These are phyloP conservation scores for Sebastolobus alascanus DNA, from an alignment of 2,797 vertebrate genomes.

Conservation along the genomic window DNA sequence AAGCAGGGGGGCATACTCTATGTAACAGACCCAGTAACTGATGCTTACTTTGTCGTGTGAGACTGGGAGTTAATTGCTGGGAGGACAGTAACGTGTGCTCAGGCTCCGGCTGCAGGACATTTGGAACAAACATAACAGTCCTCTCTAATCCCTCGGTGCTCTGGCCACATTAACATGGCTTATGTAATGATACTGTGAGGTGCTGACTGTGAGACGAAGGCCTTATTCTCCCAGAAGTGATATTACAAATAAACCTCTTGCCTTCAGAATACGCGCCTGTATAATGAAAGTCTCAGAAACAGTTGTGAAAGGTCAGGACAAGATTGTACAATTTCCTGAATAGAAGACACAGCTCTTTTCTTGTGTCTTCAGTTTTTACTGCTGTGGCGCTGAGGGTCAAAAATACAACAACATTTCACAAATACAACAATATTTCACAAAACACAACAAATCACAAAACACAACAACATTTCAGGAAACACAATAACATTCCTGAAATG, in stretches of 20 bases:
- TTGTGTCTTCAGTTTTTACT: no score
- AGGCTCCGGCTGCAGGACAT: conserved; percentile 11
- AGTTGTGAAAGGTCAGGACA: background rate
- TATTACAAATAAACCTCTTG: background rate
- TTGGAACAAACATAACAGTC: conserved; percentile 1
- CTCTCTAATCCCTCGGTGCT: conserved; percentile 6
- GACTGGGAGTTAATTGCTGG: conserved; percentile 51
- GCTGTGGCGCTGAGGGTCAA: no score
- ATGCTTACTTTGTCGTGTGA: conserved; percentile 61
- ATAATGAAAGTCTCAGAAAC: background rate
- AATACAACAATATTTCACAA: no score
- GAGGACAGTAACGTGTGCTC: conserved; percentile 48
- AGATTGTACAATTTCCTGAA: no score
- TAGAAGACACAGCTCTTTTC: no score
- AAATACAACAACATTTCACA: no score
- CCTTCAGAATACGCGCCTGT: background rate
- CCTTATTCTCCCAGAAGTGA: background rate
- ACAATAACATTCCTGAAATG: no score
- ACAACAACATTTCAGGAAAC: no score
- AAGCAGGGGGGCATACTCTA: background rate
- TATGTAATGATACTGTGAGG: conserved; percentile 19
- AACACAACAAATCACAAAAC: no score
- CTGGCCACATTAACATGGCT: conserved; percentile 17
- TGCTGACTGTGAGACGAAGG: conserved; percentile 3
- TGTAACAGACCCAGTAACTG: conserved; percentile 1